Evolutionary conservation across 1,140 invertebrate species (phyloP), one percentile per base, ranked within the genome.

Genomic region (Paralvinella palmiformis): DNA sequence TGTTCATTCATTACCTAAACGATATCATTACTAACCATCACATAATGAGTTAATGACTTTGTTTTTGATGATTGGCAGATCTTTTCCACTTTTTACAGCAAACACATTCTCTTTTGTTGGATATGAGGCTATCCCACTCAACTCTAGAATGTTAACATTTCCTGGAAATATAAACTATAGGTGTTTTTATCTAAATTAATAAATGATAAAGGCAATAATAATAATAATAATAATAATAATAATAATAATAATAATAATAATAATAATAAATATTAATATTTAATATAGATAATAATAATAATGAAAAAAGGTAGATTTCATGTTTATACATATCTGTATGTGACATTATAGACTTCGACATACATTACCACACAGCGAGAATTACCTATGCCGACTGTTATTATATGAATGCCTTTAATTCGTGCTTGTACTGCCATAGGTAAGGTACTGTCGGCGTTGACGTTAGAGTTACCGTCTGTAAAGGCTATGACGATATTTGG

Each of bases 391-490:
- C 33, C 50, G 15, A 63, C n/a, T 3, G 36, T 27, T n/a, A 63
- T 36, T 17, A 63, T 27, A 33, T 56, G 52, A 20, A 63, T 35
- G 53, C 55, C 63, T 20, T 57, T 59, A 1, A 41, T 59, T 3
- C 63, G 32, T 20, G 37, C 37, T n/a, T 35, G 24, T 24, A 59
- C 45, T 1, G 75, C 76, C 1, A 68, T 68, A 2, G 71, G 68
- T 3, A 76, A 62, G 2, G 77, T 79, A 29, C 73, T 69, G 1
- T 70, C 55, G 22, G 68, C 62, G 53, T 77, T 71, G 27, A 77
- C 62, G 63, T 77, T 77, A 2, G 74, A 73, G 50, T 72, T 45
- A 0, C 76, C 77, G 50, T 78, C 77, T 0, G 76, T 75, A 4
- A 79, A 59, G 6, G 78, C 45, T 27, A 79, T 71, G 22, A 71